Evolutionary conservation across 2,113 vertebrate genomes (phyloP).

Genomic region (Rostratula benghalensis): DNA sequence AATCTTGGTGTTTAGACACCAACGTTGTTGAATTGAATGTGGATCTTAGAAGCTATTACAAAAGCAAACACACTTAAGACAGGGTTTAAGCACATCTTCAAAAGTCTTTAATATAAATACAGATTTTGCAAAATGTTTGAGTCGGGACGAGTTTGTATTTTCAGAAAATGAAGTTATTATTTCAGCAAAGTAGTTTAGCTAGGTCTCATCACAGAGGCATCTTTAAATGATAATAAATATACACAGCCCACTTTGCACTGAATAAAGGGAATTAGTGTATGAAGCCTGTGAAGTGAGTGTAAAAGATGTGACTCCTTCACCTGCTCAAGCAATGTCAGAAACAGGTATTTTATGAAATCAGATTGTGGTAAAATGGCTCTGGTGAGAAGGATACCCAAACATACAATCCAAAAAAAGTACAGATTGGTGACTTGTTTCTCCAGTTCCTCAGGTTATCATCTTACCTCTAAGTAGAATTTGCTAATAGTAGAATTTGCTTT

Average conservation of each 20-base stretch:
- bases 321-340: not conserved
- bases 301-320: not conserved
- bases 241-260: not conserved
- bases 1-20: not conserved
- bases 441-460: too few species aligned
- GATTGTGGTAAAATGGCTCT: not conserved
- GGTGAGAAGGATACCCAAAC: not conserved
- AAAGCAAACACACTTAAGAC: not conserved
- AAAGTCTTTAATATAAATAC: not conserved
- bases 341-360: not conserved
- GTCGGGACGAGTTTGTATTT: not conserved
- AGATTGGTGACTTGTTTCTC: too few species aligned
- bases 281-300: not conserved
- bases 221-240: not conserved
- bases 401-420: too few species aligned
- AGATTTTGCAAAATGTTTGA: not conserved
- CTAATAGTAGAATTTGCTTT: too few species aligned
- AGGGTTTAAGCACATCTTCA: not conserved
- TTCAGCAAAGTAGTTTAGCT: not conserved
- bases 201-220: not conserved
- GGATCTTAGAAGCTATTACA: not conserved
- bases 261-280: not conserved
- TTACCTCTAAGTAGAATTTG: too few species aligned
- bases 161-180: not conserved
- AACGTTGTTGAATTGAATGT: not conserved